Evolutionary conservation across 2,113 vertebrate genomes (phyloP).

Genomic region (Engystomops pustulosus): DNA sequence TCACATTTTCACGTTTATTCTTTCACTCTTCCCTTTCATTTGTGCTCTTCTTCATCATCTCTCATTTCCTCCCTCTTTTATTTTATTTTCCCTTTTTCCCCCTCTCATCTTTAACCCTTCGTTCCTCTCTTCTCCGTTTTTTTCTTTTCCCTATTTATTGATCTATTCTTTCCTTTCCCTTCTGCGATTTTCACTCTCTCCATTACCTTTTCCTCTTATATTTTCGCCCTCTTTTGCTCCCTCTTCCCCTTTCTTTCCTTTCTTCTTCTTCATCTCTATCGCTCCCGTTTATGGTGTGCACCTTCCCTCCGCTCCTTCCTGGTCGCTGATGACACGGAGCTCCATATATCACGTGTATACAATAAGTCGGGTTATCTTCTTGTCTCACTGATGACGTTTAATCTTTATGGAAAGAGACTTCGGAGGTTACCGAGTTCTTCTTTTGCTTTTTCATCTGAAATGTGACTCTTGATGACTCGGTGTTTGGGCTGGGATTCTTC

Average conservation of each 20-base stretch:
- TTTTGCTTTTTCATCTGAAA: conserved; percentile 48
- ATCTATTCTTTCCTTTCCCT: not conserved
- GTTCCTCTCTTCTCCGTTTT: no score
- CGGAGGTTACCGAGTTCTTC: conserved; percentile 47
- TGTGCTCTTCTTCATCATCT: not conserved
- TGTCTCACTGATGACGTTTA: not conserved
- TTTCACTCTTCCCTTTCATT: not conserved
- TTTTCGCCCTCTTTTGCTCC: no score
- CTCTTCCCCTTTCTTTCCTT: not conserved
- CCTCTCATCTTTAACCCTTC: no score
- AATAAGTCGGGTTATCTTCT: not conserved
- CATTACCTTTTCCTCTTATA: no score
- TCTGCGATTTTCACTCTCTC: no score
- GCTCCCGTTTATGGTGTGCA: no score
- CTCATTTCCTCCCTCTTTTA: not conserved
- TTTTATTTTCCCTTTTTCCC: not conserved
- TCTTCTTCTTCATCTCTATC: not conserved
- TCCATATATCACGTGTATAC: not conserved
- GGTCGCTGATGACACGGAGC: not conserved
- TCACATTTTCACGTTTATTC: no score
- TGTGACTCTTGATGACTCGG: conserved; percentile 49
- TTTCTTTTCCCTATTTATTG: no score
- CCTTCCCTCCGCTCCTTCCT: no score
- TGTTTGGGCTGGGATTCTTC: conserved; percentile 67
- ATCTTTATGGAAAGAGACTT: conserved; percentile 15